Base-by-base conservation (phyloP, 1,140 invertebrate species). In the Aradophagus sp. region DNA sequence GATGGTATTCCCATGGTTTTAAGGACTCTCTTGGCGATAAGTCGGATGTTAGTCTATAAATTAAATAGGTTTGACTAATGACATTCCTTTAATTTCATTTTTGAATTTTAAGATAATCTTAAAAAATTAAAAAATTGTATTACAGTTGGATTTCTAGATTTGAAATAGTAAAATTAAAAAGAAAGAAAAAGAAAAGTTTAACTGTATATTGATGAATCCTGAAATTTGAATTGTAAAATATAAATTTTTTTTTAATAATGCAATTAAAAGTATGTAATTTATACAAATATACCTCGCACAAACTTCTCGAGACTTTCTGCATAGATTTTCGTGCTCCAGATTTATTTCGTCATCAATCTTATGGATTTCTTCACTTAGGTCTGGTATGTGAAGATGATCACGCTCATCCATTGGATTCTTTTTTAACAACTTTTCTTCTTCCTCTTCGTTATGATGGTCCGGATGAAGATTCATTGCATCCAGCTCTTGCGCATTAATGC, bases 231-330 rank as follows among this genome's bases (percentile, higher is more conserved):
- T 8, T 23, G 20, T 23, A n/a, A n/a, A n/a, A n/a, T n/a, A n/a
- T n/a, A n/a, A 23, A 8, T 23, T 23, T 23, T 23, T 23, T 23
- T 23, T 29, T 29, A 29, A 10, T 29, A 6, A 29, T 29, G n/a
- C n/a, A n/a, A n/a, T n/a, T n/a, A n/a, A n/a, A n/a, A n/a, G n/a
- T n/a, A n/a, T n/a, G n/a, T n/a, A n/a, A n/a, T n/a, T n/a, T n/a
- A n/a, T n/a, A 10, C 10, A 29, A 8, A 58, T 48, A 31, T 61
- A 72, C 69, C 61, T 72, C 19, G 69, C 50, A 38, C 38, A 55
- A 39, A 72, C 31, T 44, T 72, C 56, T 39, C 69, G 20, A 2
- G 61, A 66, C 23, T 72, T 72, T 50, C 16, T 61, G 19, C 59
- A 55, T 32, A 72, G 38, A 34, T 55, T 44, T 42, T 72, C 69